Base-by-base conservation (phyloP, 2,797 vertebrate species). In the Acanthurus tractus region DNA sequence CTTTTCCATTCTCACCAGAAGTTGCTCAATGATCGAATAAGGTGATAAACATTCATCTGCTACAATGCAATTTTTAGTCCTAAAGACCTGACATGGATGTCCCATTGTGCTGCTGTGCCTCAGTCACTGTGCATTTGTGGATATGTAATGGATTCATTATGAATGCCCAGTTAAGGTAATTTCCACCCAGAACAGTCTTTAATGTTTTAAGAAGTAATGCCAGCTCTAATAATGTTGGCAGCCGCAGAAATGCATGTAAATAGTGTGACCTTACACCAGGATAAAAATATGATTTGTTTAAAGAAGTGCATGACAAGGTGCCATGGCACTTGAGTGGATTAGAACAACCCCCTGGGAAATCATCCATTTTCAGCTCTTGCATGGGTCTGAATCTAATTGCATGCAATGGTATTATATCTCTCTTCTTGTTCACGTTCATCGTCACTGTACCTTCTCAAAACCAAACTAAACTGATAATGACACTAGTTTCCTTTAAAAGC, bases 251-350 rank as follows among this genome's bases (percentile, higher is more conserved):
- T 70, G 68, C 77, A 77, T 86, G 77, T 86, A 90, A 91, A 88
- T 71, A 88, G 76, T 81, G 86, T 88, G 90, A 91, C 87, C 87
- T 89, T 76, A 89, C 40, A 74, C 61, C 57, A 42, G 80, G 88
- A 90, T 91, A 89, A 88, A 93, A 91, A 91, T 91, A 92, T 84
- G 86, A 91, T 90, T 90, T 92, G 86, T 90, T 92, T 92, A 90
- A 88, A 90, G 90, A 92, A 84, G 87, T 85, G 86, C 86, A 77
- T 88, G 89, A 92, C 88, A 91, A 91, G 90, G 90, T 92, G 87
- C 88, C 84, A 85, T 84, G 84, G 89, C 79, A 78, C 87, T 91
- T 92, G 87, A 92, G 87, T 91, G 92, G 90, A 93, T 93, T 91
- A 92, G 79, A 23, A 75, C 64, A 86, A 77, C 82, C 91, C 87